A percentile compares a stretch with the other conserved stretches of the same genome.
Evolutionary conservation across 2,888 invertebrate species (phyloP).

Genomic region (Diplolepis rosae): DNA sequence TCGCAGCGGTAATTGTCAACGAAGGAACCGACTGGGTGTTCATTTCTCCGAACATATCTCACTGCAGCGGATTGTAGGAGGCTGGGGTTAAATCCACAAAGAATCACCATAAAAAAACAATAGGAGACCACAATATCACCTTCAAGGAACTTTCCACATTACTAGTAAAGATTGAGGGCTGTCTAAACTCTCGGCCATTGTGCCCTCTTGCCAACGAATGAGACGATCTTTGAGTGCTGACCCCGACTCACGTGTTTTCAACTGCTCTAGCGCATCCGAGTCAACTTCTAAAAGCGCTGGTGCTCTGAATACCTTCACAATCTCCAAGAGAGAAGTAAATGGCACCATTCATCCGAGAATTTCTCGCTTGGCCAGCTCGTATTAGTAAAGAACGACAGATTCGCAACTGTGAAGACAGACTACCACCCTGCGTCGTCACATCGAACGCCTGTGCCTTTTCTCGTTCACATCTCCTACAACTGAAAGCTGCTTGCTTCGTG

Average conservation of each 20-base stretch:
- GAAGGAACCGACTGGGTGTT: conserved; percentile 7
- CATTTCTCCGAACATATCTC: conserved; percentile 16
- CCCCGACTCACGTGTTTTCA: neutral
- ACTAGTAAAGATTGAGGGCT: conserved; percentile 12
- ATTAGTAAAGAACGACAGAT: too few species aligned
- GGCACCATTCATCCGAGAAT: too few species aligned
- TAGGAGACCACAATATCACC: neutral
- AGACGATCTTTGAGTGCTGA: conserved; percentile 29
- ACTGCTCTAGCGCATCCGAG: neutral
- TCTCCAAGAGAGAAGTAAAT: too few species aligned
- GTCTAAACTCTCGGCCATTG: neutral
- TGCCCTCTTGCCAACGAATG: conserved; percentile 9
- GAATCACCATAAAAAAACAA: neutral
- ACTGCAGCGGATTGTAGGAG: conserved; percentile 30
- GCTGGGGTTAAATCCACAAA: conserved; percentile 21
- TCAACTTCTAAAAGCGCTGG: neutral
- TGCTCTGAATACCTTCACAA: too few species aligned
- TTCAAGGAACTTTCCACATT: conserved; percentile 2
- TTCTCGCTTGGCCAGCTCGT: too few species aligned
- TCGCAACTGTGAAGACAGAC: too few species aligned
- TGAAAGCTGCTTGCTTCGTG: too few species aligned
- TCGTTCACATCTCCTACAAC: too few species aligned
- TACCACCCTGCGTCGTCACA: too few species aligned
- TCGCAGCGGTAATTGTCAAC: too few species aligned
- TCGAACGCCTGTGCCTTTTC: too few species aligned